Percentiles rank a stretch among this genome's conserved stretches.
Conservation (phyloP, 2,888 invertebrate species). For the Amaurobius ferox region DNA sequence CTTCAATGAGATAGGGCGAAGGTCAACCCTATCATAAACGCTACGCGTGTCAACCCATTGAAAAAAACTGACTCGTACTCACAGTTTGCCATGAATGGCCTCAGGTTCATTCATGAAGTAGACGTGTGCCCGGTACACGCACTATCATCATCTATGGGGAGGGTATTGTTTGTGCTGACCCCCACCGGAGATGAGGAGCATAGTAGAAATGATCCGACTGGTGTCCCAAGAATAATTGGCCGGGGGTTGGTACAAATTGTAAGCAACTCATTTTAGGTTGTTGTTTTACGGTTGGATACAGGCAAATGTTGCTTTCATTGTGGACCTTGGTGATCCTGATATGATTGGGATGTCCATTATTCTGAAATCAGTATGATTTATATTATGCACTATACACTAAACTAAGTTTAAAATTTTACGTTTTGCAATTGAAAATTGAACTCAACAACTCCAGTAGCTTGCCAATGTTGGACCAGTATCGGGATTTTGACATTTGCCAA, state of each 20-base stretch:
- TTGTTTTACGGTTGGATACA: not conserved
- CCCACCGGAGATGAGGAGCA: not conserved
- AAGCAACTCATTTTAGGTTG: not conserved
- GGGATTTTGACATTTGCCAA: too few species aligned
- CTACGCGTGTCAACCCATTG: slow-evolving; percentile 58
- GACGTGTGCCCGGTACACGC: slow-evolving; percentile 18
- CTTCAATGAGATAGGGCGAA: slow-evolving; percentile 48
- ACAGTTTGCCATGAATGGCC: slow-evolving; percentile 22
- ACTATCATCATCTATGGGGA: slow-evolving; percentile 23
- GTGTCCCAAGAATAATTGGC: slow-evolving; percentile 22
- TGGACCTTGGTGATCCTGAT: not conserved
- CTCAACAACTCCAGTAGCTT: too few species aligned
- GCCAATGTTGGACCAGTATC: too few species aligned
- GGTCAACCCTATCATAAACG: slow-evolving; percentile 61
- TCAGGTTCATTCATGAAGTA: slow-evolving; percentile 23
- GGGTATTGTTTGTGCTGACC: slow-evolving; percentile 18
- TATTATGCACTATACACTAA: too few species aligned
- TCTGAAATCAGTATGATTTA: too few species aligned
- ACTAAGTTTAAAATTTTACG: too few species aligned
- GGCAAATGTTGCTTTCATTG: not conserved
- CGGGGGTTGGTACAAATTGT: not conserved
- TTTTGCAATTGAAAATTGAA: too few species aligned
- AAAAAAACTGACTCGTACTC: not conserved
- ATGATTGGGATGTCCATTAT: too few species aligned
- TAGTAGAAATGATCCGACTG: slow-evolving; percentile 38